These are phyloP conservation scores for Gnathonemus echidnorhynchus DNA, from an alignment of 2,113 vertebrate genomes.

Conservation along the genomic window DNA sequence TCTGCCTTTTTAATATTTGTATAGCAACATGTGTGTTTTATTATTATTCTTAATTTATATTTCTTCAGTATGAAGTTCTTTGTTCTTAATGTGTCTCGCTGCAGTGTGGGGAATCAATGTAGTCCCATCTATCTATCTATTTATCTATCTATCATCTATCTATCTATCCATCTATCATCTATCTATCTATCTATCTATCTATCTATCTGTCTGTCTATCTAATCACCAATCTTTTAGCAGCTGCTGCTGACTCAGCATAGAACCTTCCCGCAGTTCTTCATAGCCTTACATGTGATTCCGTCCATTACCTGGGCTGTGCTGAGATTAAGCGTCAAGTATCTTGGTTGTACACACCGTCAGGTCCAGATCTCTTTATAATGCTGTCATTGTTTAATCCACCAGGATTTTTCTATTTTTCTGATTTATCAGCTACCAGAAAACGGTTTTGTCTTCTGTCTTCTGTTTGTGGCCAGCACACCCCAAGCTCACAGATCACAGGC, in stretches of 20 bases:
- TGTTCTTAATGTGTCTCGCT: background rate
- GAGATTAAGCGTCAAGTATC: background rate
- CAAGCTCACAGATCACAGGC: background rate
- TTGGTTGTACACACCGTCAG: background rate
- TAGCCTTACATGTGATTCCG: background rate
- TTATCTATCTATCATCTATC: background rate
- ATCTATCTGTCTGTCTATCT: background rate
- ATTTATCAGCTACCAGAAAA: background rate
- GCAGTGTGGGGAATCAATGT: too few relatives aligned
- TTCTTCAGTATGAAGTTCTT: background rate
- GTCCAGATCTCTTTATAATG: background rate
- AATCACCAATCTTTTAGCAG: background rate
- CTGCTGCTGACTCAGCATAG: background rate
- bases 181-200: too few relatives aligned
- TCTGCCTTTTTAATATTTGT: background rate
- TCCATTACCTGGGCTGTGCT: background rate
- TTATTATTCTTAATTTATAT: background rate
- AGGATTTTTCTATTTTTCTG: background rate
- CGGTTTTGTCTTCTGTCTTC: background rate
- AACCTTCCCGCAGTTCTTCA: background rate
- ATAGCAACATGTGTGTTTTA: background rate
- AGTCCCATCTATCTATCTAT: background rate
- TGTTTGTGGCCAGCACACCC: background rate
- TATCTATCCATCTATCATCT: background rate
- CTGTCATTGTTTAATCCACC: background rate